A percentile compares a stretch with the other conserved stretches of the same genome.
Conservation (phyloP, 2,113 vertebrate genomes). For the Globicephala melas region DNA sequence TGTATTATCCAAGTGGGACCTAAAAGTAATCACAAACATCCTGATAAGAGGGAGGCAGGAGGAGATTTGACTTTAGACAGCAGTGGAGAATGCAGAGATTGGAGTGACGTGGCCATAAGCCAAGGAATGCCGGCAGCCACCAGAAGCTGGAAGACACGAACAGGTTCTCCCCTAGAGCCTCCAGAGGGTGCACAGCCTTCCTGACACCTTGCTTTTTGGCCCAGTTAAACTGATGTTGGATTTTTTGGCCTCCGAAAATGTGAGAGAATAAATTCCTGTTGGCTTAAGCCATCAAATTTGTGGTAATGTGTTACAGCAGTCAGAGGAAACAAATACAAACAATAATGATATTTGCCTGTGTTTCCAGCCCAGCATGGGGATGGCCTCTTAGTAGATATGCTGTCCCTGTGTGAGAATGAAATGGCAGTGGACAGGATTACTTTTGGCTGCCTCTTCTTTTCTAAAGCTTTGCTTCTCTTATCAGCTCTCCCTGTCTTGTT, state of each 20-base stretch:
- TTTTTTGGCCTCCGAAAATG: background rate
- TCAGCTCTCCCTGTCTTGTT: background rate
- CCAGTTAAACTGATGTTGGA: background rate
- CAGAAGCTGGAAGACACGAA: background rate
- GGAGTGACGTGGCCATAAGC: background rate
- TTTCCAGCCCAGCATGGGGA: background rate
- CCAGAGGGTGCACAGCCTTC: background rate
- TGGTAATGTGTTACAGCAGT: background rate
- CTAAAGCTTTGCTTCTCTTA: background rate
- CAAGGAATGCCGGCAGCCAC: background rate
- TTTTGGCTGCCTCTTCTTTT: background rate
- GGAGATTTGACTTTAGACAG: background rate
- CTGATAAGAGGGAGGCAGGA: background rate
- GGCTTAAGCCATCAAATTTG: background rate
- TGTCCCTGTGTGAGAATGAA: background rate
- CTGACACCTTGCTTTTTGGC: background rate
- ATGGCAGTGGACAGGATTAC: background rate
- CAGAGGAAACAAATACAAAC: background rate
- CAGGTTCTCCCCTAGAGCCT: background rate
- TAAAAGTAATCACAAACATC: background rate
- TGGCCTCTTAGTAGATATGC: accelerated
- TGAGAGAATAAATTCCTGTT: background rate
- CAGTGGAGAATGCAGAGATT: background rate
- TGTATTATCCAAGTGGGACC: background rate
- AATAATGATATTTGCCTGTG: background rate